Percentiles rank a stretch among this genome's conserved stretches.
phyloP scores from a whole-genome alignment of 2,888 invertebrate genomes.

The Cotesia congregata region DNA sequence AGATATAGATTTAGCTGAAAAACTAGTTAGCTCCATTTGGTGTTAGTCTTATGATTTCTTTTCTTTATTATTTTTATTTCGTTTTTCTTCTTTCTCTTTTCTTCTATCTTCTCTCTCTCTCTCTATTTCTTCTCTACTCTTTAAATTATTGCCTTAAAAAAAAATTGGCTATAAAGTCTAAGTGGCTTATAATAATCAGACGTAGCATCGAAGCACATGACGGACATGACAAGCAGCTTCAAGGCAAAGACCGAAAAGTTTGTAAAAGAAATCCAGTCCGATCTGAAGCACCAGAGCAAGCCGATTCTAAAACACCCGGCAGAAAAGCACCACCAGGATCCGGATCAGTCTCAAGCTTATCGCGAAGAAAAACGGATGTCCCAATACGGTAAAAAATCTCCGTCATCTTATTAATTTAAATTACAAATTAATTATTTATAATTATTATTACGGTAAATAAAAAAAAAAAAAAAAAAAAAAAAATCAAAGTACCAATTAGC shows the following conservation, averaged over 20 bases:
- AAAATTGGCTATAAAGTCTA: constrained; percentile 20
- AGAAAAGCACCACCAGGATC: constrained; percentile 54
- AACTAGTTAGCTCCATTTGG: constrained; percentile 12
- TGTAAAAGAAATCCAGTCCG: constrained; percentile 76
- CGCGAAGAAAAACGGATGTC: constrained; percentile 80
- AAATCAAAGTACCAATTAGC: constrained; percentile 15
- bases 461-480: background rate
- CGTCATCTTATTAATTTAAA: background rate
- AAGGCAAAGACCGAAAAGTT: constrained; percentile 80
- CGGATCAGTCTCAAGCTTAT: constrained; percentile 77
- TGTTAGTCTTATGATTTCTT: constrained; percentile 34
- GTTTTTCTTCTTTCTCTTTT: constrained; percentile 17
- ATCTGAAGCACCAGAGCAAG: constrained; percentile 72
- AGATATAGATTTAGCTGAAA: background rate
- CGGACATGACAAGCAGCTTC: constrained; percentile 78
- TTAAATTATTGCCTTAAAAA: background rate
- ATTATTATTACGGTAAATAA: background rate
- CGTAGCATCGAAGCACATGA: constrained; percentile 76
- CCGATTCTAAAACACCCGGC: constrained; percentile 71
- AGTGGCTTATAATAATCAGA: constrained; percentile 61
- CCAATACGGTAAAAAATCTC: constrained; percentile 76
- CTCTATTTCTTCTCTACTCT: constrained; percentile 19
- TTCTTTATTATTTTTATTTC: background rate
- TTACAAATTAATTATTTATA: background rate
- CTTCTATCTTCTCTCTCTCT: constrained; percentile 11